These are phyloP conservation scores for Avahi laniger DNA, from an alignment of 2,797 vertebrate species.

Conservation along the genomic window DNA sequence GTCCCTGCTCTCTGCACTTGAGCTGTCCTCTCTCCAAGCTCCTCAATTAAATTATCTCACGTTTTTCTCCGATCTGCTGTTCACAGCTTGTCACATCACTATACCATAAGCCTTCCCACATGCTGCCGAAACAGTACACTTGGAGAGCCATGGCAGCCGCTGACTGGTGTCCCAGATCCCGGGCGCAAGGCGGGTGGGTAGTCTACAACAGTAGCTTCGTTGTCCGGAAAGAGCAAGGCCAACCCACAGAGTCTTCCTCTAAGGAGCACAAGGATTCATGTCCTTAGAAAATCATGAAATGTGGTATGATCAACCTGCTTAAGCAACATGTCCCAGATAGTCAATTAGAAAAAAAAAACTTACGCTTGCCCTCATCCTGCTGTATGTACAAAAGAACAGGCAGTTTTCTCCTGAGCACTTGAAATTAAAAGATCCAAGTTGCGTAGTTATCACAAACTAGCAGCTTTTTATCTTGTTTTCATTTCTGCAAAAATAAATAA, in stretches of 20 bases:
- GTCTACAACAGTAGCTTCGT: too few relatives aligned
- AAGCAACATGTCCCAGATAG: neutral
- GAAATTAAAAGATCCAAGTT: neutral
- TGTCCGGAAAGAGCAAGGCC: neutral
- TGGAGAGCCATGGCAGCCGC: neutral
- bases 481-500: slow-evolving; percentile 5
- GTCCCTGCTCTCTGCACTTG: slow-evolving; percentile 46
- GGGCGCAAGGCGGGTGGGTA: neutral
- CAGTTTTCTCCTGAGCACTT: slow-evolving; percentile 21
- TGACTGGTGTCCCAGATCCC: neutral
- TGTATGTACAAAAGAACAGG: neutral
- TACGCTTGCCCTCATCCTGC: neutral
- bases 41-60: slow-evolving; percentile 76
- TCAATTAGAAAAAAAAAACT: neutral
- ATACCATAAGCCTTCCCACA: slow-evolving; percentile 51
- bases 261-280: neutral
- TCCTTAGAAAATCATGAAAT: neutral
- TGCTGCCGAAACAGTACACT: neutral
- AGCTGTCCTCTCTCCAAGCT: slow-evolving; percentile 63
- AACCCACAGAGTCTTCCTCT: neutral
- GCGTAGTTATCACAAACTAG: neutral
- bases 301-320: neutral
- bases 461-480: slow-evolving; percentile 15
- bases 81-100: slow-evolving; percentile 69
- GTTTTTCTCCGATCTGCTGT: slow-evolving; percentile 55